Percentiles rank a stretch among this genome's conserved stretches.
phyloP scores from a whole-genome alignment of 2,888 invertebrate genomes.

The Ganaspis brasiliensis region DNA sequence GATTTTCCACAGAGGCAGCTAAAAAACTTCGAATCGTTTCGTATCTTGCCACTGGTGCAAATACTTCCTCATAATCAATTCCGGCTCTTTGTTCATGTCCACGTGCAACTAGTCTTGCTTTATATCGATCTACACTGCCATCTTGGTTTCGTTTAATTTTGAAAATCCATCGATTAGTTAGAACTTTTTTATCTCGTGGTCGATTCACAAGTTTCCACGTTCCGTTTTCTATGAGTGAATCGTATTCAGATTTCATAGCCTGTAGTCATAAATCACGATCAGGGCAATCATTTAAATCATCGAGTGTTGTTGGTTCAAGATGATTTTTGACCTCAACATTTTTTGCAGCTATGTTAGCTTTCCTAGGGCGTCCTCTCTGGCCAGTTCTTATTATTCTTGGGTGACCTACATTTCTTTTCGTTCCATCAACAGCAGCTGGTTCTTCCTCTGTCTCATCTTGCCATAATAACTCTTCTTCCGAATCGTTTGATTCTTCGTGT shows the following conservation, averaged over 20 bases:
- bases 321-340: not conserved
- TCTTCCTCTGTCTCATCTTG: not conserved
- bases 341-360: not conserved
- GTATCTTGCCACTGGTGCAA: conserved; percentile 62
- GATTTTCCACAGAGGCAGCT: conserved; percentile 55
- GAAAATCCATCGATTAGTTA: conserved; percentile 59
- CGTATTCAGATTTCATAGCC: conserved; percentile 57
- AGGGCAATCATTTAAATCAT: not conserved
- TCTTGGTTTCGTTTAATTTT: conserved; percentile 56
- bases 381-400: conserved; percentile 8
- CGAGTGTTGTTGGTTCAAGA: not conserved
- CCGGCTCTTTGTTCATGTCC: conserved; percentile 58
- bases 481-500: not conserved
- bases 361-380: not conserved
- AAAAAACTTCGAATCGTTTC: conserved; percentile 61
- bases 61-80: conserved; percentile 61
- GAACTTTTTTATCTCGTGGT: conserved; percentile 50
- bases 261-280: conserved; percentile 11
- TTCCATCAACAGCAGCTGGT: not conserved
- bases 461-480: not conserved
- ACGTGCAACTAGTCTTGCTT: conserved; percentile 63
- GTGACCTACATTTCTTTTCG: not conserved
- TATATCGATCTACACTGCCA: conserved; percentile 53
- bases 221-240: conserved; percentile 56
- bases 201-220: conserved; percentile 59